Conservation (phyloP, 2,113 vertebrate species). For the Mugil cephalus region DNA sequence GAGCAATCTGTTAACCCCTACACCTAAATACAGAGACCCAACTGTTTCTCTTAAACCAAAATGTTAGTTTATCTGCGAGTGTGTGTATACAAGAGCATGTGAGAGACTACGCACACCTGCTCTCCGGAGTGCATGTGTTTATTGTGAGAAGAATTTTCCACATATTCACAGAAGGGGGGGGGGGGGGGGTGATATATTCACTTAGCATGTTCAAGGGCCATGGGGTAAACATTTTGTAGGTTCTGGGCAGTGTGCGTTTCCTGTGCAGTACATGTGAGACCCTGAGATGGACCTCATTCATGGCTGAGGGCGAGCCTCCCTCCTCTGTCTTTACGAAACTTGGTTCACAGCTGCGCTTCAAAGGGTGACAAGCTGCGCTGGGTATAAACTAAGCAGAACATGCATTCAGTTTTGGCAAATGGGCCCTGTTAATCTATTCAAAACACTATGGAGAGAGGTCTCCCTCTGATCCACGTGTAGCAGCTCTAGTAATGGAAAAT, state of each 20-base stretch:
- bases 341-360: conserved; percentile 82
- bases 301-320: conserved; percentile 30
- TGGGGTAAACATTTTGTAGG: conserved; percentile 31
- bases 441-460: conserved; percentile 13
- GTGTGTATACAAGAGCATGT: conserved; percentile 11
- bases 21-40: conserved; percentile 52
- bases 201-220: conserved; percentile 23
- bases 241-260: conserved; percentile 38
- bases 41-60: conserved; percentile 35
- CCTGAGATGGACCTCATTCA: conserved; percentile 36
- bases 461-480: background rate
- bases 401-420: conserved; percentile 69
- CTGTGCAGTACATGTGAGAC: conserved; percentile 49
- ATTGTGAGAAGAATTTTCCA: conserved; percentile 15
- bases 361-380: conserved; percentile 78
- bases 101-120: conserved; percentile 30
- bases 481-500: no score
- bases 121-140: conserved; percentile 7
- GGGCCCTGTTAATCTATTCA: conserved; percentile 17
- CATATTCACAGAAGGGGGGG: conserved; percentile 4
- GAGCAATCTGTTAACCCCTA: conserved; percentile 56
- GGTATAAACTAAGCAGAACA: conserved; percentile 59
- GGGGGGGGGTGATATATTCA: conserved; percentile 19
- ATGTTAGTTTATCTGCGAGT: conserved; percentile 22
- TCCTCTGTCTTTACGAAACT: conserved; percentile 45